These are phyloP conservation scores for cattle (Bos taurus) DNA, from an alignment of 2,113 vertebrate genomes.

Conservation along the genomic window ARS-UCD2.0 NC_037346.1:54335001-54335500, in stretches of 20 bases:
- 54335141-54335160: rapidly evolving
- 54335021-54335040: background rate
- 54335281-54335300: rapidly evolving
- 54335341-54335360: background rate
- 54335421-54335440: too few species aligned
- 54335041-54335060: background rate
- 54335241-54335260: background rate
- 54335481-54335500: background rate
- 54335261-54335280: background rate
- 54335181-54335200: background rate
- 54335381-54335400: background rate
- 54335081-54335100: background rate
- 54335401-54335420: background rate
- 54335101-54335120: rapidly evolving
- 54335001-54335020: background rate
- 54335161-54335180: rapidly evolving
- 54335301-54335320: background rate
- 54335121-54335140: background rate
- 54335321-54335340: background rate
- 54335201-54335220: background rate
- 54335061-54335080: rapidly evolving
- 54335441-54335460: background rate
- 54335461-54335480: background rate
- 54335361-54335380: background rate
- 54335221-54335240: rapidly evolving